These are phyloP conservation scores for Chrysomela aeneicollis DNA, from an alignment of 2,888 invertebrate genomes.

Conservation along the genomic window DNA sequence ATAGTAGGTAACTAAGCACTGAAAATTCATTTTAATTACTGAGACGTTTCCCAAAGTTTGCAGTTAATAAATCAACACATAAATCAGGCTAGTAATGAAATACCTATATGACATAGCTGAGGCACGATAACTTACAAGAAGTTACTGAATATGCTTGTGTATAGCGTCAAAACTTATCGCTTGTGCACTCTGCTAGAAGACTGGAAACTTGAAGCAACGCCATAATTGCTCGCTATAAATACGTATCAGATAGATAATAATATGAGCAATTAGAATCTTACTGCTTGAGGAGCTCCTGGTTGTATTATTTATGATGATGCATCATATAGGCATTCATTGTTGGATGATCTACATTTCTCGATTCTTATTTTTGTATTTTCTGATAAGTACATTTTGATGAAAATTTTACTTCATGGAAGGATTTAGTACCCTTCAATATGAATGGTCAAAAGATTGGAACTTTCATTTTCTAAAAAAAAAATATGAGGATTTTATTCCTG, in stretches of 20 bases:
- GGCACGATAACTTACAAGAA: constrained; percentile 53
- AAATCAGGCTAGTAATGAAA: constrained; percentile 61
- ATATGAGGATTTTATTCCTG: too few species aligned
- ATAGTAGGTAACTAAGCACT: constrained; percentile 18
- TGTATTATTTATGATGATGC: not conserved
- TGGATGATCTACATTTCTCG: too few species aligned
- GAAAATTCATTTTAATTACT: constrained; percentile 52
- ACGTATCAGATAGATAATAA: constrained; percentile 59
- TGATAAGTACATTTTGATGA: too few species aligned
- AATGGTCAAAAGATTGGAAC: too few species aligned
- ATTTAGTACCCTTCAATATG: too few species aligned
- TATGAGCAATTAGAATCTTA: constrained; percentile 60
- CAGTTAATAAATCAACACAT: constrained; percentile 55
- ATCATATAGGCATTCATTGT: not conserved
- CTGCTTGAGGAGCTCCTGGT: not conserved
- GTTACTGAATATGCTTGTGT: constrained; percentile 54
- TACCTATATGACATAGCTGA: constrained; percentile 60
- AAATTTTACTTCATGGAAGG: too few species aligned
- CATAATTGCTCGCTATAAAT: constrained; percentile 61
- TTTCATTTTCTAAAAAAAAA: too few species aligned
- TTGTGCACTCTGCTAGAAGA: constrained; percentile 41
- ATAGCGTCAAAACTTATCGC: constrained; percentile 50
- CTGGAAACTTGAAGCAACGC: constrained; percentile 57
- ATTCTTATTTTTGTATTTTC: too few species aligned
- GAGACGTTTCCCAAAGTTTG: constrained; percentile 51